These are phyloP conservation scores for Gastracanthus pulcherrimus DNA, from an alignment of 2,888 invertebrate species.

Conservation along the genomic window DNA sequence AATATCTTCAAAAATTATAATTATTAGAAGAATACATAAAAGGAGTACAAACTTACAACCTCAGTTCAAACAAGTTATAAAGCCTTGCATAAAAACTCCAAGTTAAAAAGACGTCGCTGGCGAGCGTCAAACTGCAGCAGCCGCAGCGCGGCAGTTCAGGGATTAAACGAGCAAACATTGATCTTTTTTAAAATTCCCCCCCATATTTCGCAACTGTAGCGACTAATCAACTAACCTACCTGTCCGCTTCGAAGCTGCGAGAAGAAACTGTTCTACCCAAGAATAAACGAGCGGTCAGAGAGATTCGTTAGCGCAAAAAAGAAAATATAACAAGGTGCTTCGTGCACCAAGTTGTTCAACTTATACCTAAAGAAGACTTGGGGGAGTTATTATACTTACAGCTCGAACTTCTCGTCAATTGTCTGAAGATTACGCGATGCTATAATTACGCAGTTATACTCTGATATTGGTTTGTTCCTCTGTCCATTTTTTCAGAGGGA, in stretches of 20 bases:
- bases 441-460: conserved; percentile 32
- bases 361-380: conserved; percentile 5
- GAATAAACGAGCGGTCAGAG: conserved; percentile 9
- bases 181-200: conserved; percentile 25
- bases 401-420: conserved; percentile 33
- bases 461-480: neutral
- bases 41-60: neutral
- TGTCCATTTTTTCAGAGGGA: neutral
- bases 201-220: neutral
- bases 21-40: neutral
- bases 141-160: neutral
- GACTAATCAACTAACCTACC: conserved; percentile 22
- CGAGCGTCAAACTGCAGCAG: neutral
- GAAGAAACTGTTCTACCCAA: neutral
- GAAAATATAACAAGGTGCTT: conserved; percentile 29
- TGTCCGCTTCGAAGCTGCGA: neutral
- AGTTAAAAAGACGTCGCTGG: neutral
- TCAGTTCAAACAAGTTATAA: conserved; percentile 9
- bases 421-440: conserved; percentile 7
- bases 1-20: too few species aligned
- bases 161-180: conserved; percentile 48
- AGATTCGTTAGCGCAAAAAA: conserved; percentile 23
- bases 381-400: conserved; percentile 4
- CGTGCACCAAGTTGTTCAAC: neutral
- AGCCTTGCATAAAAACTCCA: neutral